phyloP scores from a whole-genome alignment of 1,140 invertebrate species.

The Euura saliciscinereae region DNA sequence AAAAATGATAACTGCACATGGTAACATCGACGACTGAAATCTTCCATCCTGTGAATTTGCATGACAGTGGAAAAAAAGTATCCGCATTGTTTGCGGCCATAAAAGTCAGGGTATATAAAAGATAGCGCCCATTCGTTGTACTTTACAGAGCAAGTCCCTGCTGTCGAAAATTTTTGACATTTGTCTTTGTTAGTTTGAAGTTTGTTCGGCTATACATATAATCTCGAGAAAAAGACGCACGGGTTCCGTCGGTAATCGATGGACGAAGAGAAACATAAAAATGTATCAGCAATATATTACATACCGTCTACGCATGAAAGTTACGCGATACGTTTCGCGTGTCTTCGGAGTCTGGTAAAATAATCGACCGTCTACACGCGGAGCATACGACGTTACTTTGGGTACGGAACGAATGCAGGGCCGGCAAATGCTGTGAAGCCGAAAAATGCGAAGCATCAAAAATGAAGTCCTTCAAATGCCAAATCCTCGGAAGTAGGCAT shows the following conservation, averaged over 20 bases:
- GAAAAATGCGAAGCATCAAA: not conserved
- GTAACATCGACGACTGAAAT: too few species aligned
- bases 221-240: not conserved
- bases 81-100: not conserved
- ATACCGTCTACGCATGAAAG: not conserved
- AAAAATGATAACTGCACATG: too few species aligned
- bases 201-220: not conserved
- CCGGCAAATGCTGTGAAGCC: not conserved
- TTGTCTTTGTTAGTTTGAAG: conserved; percentile 5
- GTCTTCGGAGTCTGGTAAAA: not conserved
- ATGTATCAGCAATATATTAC: not conserved
- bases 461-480: conserved; percentile 2
- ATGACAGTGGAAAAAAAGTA: not conserved
- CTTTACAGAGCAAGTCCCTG: not conserved
- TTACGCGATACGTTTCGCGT: not conserved
- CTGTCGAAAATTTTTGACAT: not conserved
- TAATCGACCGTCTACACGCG: conserved; percentile 1
- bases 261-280: not conserved
- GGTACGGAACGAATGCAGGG: not conserved
- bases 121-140: not conserved
- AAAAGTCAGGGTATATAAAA: conserved; percentile 3
- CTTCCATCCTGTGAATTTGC: not conserved
- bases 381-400: too few species aligned
- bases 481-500: not conserved
- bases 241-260: not conserved